Conservation (phyloP, 1,140 invertebrate genomes). For the Drosophila nikananu region DNA sequence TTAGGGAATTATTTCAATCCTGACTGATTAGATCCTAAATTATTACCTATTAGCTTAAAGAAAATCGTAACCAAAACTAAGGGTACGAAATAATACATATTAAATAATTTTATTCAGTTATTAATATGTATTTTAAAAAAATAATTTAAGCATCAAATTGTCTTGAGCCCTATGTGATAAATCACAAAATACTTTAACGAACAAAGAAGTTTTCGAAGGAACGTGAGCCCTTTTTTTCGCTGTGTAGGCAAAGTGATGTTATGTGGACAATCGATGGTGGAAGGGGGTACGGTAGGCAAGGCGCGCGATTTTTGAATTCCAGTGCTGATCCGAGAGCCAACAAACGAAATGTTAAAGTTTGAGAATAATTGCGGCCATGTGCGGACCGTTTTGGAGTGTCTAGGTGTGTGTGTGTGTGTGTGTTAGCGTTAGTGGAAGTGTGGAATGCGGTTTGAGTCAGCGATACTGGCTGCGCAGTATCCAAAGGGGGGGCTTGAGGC, state of each 20-base stretch:
- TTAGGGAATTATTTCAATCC: neutral
- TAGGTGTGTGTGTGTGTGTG: constrained; percentile 4
- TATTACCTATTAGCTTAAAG: too few relatives aligned
- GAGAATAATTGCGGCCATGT: constrained; percentile 75
- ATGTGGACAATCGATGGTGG: constrained; percentile 4
- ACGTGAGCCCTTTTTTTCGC: neutral
- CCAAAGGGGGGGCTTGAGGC: constrained; percentile 17
- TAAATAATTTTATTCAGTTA: too few relatives aligned
- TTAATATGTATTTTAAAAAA: too few relatives aligned
- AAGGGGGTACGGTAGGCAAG: constrained; percentile 2
- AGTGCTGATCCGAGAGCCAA: constrained; percentile 69
- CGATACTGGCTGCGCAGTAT: constrained; percentile 66
- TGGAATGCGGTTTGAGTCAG: constrained; percentile 75
- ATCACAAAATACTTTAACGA: too few relatives aligned
- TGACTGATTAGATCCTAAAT: neutral
- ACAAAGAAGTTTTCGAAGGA: too few relatives aligned
- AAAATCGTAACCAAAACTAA: too few relatives aligned
- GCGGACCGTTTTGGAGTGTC: constrained; percentile 34
- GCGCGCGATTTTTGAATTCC: constrained; percentile 75
- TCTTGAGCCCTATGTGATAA: too few relatives aligned
- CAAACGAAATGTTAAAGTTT: constrained; percentile 77
- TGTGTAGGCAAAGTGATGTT: constrained; percentile 20
- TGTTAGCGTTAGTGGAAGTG: constrained; percentile 35
- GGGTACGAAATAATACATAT: too few relatives aligned
- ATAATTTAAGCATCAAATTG: too few relatives aligned